A percentile compares a stretch with the other conserved stretches of the same genome.
Evolutionary conservation across 2,888 invertebrate species (phyloP).

Genomic region (Acleris holmiana): DNA sequence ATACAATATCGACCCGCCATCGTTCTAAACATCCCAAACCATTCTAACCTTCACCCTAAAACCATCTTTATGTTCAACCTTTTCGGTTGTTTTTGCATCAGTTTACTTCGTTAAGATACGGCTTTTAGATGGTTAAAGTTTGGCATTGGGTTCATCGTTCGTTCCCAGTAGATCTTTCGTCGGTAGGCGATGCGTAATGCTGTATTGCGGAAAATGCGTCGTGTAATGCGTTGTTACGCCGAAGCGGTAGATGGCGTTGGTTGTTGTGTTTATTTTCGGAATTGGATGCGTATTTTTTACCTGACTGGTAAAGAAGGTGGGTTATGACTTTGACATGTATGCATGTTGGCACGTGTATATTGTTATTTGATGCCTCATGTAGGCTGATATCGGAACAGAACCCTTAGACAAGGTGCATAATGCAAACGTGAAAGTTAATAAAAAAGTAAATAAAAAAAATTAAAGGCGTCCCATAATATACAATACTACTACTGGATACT

Average conservation of each 20-base stretch:
- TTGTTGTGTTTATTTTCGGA: neutral
- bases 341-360: neutral
- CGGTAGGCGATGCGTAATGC: constrained; percentile 28
- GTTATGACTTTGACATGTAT: neutral
- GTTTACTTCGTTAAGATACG: neutral
- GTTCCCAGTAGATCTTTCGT: constrained; percentile 26
- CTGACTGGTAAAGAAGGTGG: neutral
- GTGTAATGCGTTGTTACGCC: neutral
- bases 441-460: too few species aligned
- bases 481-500: too few species aligned
- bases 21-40: neutral
- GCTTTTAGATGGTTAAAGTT: neutral
- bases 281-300: neutral
- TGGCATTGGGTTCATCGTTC: constrained; percentile 34
- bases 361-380: neutral
- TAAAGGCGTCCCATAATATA: too few species aligned
- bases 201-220: constrained; percentile 21
- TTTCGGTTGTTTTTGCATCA: neutral
- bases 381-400: too few species aligned
- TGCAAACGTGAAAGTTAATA: too few species aligned
- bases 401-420: too few species aligned
- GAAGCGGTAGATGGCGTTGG: neutral
- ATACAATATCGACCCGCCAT: constrained; percentile 13
- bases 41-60: neutral
- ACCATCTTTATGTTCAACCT: constrained; percentile 4